These are phyloP conservation scores for Euwallacea fornicatus DNA, from an alignment of 1,140 invertebrate genomes.

Conservation along the genomic window DNA sequence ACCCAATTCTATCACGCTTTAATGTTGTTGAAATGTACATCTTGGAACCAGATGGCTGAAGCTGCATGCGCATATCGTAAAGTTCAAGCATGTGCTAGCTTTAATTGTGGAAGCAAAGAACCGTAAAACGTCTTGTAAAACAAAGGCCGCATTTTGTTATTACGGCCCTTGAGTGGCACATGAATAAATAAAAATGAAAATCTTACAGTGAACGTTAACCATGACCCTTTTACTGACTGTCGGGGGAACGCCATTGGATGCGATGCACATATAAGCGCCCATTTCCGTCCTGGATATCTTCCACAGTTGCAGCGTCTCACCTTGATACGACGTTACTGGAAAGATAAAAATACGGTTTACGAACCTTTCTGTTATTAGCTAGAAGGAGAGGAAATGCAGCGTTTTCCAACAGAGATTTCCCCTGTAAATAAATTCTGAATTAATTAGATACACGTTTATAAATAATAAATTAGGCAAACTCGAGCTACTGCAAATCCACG, in stretches of 20 bases:
- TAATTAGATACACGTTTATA: not conserved
- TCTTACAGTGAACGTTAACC: conserved; percentile 80
- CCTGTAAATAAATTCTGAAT: not conserved
- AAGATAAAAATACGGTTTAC: conserved; percentile 40
- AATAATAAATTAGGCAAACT: not conserved
- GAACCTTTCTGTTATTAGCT: conserved; percentile 13
- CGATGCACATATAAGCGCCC: conserved; percentile 71
- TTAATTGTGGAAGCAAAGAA: too few species aligned
- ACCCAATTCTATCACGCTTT: too few species aligned
- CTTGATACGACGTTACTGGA: conserved; percentile 70
- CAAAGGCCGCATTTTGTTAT: too few species aligned
- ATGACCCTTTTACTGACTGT: conserved; percentile 70
- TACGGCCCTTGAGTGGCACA: too few species aligned
- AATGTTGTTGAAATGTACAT: too few species aligned
- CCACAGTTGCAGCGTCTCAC: conserved; percentile 73
- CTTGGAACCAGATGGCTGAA: too few species aligned
- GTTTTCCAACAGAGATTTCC: too few species aligned
- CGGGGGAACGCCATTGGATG: conserved; percentile 67
- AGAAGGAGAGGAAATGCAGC: not conserved
- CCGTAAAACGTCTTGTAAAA: too few species aligned
- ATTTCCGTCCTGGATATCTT: conserved; percentile 85
- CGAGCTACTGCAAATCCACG: not conserved
- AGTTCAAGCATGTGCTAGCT: too few species aligned
- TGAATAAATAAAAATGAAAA: conserved; percentile 42
- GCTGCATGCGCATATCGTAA: too few species aligned